Conservation (phyloP, 2,113 vertebrate genomes). For the Poecile atricapillus region DNA sequence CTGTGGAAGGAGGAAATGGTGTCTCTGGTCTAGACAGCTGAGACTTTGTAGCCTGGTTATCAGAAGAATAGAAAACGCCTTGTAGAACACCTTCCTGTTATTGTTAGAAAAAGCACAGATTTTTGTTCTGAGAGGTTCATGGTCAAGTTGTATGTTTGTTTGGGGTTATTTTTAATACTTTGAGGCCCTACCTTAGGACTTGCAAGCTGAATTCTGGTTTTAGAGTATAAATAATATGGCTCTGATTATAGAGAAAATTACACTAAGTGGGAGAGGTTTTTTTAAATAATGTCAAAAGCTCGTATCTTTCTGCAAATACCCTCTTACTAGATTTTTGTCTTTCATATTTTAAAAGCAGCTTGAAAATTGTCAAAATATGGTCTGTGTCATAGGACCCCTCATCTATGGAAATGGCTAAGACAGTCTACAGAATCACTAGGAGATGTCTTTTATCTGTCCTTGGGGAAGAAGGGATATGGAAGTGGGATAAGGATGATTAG, state of each 20-base stretch:
- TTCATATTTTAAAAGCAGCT: not conserved
- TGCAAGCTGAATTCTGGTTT: not conserved
- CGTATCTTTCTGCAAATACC: not conserved
- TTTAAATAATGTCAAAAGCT: not conserved
- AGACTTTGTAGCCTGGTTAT: not conserved
- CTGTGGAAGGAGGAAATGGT: not conserved
- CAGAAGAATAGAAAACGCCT: not conserved
- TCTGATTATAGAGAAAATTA: not conserved
- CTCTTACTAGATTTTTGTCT: not conserved
- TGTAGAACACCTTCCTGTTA: not conserved
- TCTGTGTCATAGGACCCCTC: not conserved
- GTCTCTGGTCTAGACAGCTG: not conserved
- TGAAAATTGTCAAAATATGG: not conserved
- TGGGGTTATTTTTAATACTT: not conserved
- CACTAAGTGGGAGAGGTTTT: not conserved
- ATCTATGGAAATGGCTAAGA: not conserved
- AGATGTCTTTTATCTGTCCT: not conserved
- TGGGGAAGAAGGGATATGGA: not conserved
- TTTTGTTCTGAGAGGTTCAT: not conserved
- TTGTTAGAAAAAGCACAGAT: not conserved
- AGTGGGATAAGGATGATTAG: not conserved
- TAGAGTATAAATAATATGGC: not conserved
- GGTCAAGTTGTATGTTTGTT: not conserved
- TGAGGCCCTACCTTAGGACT: not conserved
- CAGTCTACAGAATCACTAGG: not conserved